These are phyloP conservation scores for Piprites chloris DNA, from an alignment of 2,113 vertebrate genomes.

Conservation along the genomic window DNA sequence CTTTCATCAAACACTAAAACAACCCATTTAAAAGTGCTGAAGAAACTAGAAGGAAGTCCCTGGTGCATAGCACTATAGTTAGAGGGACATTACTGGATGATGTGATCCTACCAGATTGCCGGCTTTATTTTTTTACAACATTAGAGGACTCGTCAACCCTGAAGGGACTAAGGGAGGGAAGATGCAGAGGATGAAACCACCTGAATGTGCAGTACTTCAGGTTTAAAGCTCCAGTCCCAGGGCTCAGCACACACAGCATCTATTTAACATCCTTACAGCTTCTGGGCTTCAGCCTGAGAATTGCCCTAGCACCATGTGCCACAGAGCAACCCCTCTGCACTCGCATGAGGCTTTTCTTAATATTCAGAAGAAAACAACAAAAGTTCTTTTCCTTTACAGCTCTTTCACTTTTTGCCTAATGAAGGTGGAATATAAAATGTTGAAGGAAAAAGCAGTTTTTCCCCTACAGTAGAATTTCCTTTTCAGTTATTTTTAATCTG, in stretches of 20 bases:
- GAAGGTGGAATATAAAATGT: conserved; percentile 49
- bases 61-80: background rate
- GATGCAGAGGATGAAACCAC: background rate
- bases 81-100: background rate
- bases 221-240: conserved; percentile 1
- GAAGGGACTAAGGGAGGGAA: background rate
- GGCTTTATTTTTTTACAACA: background rate
- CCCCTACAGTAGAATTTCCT: conserved; percentile 40
- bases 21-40: background rate
- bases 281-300: background rate
- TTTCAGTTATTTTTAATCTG: conserved; percentile 65
- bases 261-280: background rate
- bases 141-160: background rate
- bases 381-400: conserved; percentile 27
- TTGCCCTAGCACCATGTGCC: background rate
- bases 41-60: background rate
- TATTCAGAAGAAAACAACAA: conserved; percentile 5
- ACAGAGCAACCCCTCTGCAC: background rate
- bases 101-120: background rate
- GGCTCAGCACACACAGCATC: background rate
- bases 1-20: background rate
- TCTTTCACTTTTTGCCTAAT: background rate
- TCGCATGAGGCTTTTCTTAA: background rate
- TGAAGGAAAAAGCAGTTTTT: conserved; percentile 19
- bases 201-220: background rate